Evolutionary conservation across 2,888 invertebrate genomes (phyloP).

Genomic region (Tortrix viridana): DNA sequence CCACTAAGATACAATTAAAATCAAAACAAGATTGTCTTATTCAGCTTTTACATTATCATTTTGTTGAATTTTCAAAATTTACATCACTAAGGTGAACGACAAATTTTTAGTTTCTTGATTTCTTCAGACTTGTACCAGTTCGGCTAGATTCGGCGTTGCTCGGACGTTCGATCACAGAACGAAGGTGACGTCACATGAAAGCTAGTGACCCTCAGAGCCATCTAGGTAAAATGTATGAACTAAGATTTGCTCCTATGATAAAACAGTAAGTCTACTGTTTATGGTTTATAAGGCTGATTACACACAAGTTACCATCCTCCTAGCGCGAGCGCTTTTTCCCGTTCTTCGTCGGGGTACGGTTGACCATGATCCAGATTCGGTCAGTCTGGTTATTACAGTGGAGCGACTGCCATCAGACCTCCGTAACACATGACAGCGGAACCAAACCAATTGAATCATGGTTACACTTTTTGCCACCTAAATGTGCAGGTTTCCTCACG

Average conservation of each 20-base stretch:
- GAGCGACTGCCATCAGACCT: too few relatives aligned
- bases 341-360: too few relatives aligned
- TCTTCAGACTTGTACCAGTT: slow-evolving; percentile 74
- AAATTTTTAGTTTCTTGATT: slow-evolving; percentile 87
- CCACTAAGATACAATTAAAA: slow-evolving; percentile 75
- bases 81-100: slow-evolving; percentile 86
- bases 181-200: slow-evolving; percentile 70
- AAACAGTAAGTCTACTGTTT: slow-evolving; percentile 37
- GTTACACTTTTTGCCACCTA: too few relatives aligned
- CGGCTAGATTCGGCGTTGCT: slow-evolving; percentile 86
- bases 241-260: slow-evolving; percentile 26
- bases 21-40: slow-evolving; percentile 70
- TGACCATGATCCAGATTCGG: too few relatives aligned
- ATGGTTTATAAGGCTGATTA: slow-evolving; percentile 4
- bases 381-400: too few relatives aligned
- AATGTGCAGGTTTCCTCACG: too few relatives aligned
- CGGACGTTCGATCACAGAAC: slow-evolving; percentile 80
- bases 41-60: slow-evolving; percentile 80
- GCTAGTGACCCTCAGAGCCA: slow-evolving; percentile 38
- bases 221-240: slow-evolving; percentile 32
- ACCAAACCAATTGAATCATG: too few relatives aligned
- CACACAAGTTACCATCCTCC: too few relatives aligned
- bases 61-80: slow-evolving; percentile 83
- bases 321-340: too few relatives aligned
- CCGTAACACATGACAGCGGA: too few relatives aligned